Evolutionary conservation across 2,888 invertebrate species (phyloP).

Genomic region (Dascillus cervinus): DNA sequence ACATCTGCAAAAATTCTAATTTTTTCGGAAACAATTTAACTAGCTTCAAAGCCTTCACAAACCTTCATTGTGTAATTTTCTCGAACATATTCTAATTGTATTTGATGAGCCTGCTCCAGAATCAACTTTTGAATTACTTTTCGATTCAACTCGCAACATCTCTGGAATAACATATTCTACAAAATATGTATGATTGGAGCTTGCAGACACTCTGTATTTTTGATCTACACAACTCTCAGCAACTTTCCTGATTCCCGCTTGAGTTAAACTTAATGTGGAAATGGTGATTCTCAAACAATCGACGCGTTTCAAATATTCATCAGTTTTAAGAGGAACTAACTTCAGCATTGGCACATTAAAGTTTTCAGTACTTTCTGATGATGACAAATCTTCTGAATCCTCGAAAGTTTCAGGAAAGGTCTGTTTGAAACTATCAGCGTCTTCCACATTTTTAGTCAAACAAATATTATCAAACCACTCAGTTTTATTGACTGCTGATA

Average conservation of each 20-base stretch:
- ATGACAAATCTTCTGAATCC: slow-evolving; percentile 17
- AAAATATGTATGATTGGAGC: slow-evolving; percentile 38
- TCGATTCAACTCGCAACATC: slow-evolving; percentile 23
- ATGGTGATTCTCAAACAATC: slow-evolving; percentile 42
- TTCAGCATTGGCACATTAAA: too few species aligned
- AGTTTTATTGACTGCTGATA: too few species aligned
- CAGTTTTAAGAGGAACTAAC: too few species aligned
- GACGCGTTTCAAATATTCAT: slow-evolving; percentile 30
- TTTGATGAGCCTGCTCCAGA: too few species aligned
- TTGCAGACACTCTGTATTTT: slow-evolving; percentile 18
- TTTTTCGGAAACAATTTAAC: too few species aligned
- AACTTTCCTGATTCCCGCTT: slow-evolving; percentile 41
- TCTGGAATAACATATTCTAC: slow-evolving; percentile 43
- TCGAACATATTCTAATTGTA: slow-evolving; percentile 39
- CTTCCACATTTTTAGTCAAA: too few species aligned
- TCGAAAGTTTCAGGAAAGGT: too few species aligned
- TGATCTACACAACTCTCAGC: slow-evolving; percentile 12
- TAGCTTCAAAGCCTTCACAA: slow-evolving; percentile 10
- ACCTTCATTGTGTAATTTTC: slow-evolving; percentile 40
- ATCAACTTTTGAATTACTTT: slow-evolving; percentile 34
- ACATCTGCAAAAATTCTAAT: slow-evolving; percentile 33
- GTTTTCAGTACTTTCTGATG: too few species aligned
- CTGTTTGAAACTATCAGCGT: too few species aligned
- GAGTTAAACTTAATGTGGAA: slow-evolving; percentile 40
- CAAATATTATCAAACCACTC: too few species aligned